Conservation (phyloP, 2,797 vertebrate genomes). For the Hypotaenidia philippensis region DNA sequence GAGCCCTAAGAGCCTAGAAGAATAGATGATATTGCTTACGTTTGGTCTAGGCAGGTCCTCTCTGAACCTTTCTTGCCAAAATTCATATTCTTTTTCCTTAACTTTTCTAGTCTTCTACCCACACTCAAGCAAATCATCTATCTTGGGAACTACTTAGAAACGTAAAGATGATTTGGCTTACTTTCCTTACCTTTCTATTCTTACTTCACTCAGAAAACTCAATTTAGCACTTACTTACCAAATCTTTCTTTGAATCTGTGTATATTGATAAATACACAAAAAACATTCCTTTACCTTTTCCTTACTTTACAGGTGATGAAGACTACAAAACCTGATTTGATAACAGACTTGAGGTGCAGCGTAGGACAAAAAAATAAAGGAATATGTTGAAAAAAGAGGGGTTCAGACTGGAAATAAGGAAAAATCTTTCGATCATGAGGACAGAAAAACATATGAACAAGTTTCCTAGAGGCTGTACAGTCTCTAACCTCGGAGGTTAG, state of each 20-base stretch:
- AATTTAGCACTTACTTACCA: neutral
- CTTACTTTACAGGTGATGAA: neutral
- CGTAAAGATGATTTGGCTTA: neutral
- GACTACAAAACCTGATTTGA: neutral
- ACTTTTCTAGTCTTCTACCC: neutral
- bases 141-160: neutral
- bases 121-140: neutral
- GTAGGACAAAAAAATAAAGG: accelerated
- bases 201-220: neutral
- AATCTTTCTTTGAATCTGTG: neutral
- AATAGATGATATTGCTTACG: neutral
- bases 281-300: neutral
- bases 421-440: neutral
- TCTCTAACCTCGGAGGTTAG: neutral
- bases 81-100: neutral
- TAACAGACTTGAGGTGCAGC: neutral
- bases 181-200: neutral
- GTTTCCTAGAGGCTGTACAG: neutral
- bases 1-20: neutral
- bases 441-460: neutral
- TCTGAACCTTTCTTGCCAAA: neutral
- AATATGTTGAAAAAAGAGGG: neutral
- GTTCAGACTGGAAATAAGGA: neutral
- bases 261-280: neutral
- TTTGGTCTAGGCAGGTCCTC: neutral